A percentile compares a stretch with the other conserved stretches of the same genome.
Conservation (phyloP, 2,113 vertebrate species). For the Apteryx mantelli region DNA sequence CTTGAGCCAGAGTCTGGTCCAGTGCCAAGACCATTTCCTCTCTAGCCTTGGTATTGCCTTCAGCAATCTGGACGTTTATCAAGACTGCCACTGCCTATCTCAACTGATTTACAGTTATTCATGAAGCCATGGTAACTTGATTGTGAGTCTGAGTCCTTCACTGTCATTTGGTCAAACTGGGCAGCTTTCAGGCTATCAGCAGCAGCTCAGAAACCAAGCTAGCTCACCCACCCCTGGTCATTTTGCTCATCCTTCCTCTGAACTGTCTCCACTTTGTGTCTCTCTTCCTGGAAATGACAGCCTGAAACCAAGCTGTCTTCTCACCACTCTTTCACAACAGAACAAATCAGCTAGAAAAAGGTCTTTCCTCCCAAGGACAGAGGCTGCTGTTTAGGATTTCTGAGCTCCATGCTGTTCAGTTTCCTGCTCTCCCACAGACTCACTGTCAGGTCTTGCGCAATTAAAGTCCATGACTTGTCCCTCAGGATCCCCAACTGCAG, state of each 20-base stretch:
- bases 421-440: neutral
- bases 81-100: neutral
- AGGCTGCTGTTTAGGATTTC: neutral
- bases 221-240: slow-evolving; percentile 1
- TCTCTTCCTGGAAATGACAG: slow-evolving; percentile 10
- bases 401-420: neutral
- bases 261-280: slow-evolving; percentile 5
- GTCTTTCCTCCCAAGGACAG: neutral
- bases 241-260: slow-evolving; percentile 27
- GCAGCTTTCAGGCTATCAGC: neutral
- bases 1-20: neutral
- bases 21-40: slow-evolving; percentile 34
- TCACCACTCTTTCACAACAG: neutral
- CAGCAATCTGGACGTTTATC: slow-evolving; percentile 28
- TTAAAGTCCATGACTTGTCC: neutral
- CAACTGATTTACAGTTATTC: neutral
- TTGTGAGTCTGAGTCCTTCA: neutral
- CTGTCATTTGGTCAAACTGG: neutral
- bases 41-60: slow-evolving; percentile 10
- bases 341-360: neutral
- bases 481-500: neutral
- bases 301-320: neutral
- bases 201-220: slow-evolving; percentile 25
- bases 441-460: neutral
- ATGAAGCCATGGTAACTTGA: neutral